Conservation (phyloP, 2,888 invertebrate species). For the Scelioninae gen. 2 region DNA sequence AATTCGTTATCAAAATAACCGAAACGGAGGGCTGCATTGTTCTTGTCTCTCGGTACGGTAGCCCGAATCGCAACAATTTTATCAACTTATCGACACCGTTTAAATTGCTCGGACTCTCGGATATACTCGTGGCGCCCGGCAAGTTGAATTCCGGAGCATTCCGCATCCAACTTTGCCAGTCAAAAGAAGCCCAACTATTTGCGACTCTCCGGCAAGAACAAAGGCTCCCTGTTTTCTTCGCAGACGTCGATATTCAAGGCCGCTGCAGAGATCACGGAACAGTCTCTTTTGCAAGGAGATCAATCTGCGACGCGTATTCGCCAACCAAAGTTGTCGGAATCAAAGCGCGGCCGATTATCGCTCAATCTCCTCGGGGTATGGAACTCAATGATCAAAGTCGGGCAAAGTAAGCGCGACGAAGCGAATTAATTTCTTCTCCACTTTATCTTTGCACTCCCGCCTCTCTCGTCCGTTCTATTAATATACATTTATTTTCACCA, state of each 20-base stretch:
- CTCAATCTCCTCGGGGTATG: conserved; percentile 38
- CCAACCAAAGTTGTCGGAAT: conserved; percentile 48
- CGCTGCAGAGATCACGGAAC: conserved; percentile 34
- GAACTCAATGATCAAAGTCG: conserved; percentile 54
- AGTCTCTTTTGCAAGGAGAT: conserved; percentile 36
- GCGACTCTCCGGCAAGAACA: conserved; percentile 34
- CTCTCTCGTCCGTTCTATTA: conserved; percentile 35
- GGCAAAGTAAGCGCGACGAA: conserved; percentile 52
- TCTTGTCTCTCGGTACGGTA: neutral
- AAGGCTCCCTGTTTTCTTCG: conserved; percentile 34
- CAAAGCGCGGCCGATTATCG: conserved; percentile 49
- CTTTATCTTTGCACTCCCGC: conserved; percentile 36
- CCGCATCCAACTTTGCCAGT: conserved; percentile 37
- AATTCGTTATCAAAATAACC: too few species aligned
- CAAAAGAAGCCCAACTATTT: conserved; percentile 47
- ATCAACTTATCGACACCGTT: conserved; percentile 34
- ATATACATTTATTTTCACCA: conserved; percentile 40
- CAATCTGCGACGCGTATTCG: conserved; percentile 41
- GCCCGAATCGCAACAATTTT: conserved; percentile 23
- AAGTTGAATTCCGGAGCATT: conserved; percentile 35
- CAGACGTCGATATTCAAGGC: conserved; percentile 41
- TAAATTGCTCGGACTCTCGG: conserved; percentile 24
- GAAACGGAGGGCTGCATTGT: too few species aligned
- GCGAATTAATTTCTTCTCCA: conserved; percentile 53
- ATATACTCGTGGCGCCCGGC: conserved; percentile 1